Evolutionary conservation across 2,888 invertebrate genomes (phyloP), one percentile per base, ranked within the genome.

Genomic region (Tipula lateralis): DNA sequence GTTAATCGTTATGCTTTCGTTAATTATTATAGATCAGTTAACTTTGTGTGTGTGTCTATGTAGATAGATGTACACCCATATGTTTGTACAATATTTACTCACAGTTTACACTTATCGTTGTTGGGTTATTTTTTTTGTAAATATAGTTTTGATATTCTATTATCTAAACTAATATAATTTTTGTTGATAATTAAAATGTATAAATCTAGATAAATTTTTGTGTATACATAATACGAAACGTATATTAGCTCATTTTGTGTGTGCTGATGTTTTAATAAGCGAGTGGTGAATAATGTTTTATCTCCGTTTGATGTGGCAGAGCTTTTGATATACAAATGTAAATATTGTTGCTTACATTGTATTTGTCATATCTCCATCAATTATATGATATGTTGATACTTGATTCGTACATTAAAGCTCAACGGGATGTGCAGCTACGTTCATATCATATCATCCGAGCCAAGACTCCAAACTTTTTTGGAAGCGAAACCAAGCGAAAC

Each of bases 161-260:
- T 66, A 24, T 66, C 66, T 24, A 66, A 66, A 66, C 24, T 66
- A 66, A 66, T 66, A 66, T 66, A 66, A 66, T 66, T 66, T 66
- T 66, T 66, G 66, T 66, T 66, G 66, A 66, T 66, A 66, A 66
- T 66, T 66, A 66, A 66, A 66, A 66, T 66, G 44, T 50, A 66
- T 66, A 50, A 13, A 66, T 66, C 66, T 66, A 66, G 9, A 66
- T 44, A 66, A 16, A 19, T 9, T 24, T 66, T 66, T 66, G 66
- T 66, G 24, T 66, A n/a, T n/a, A 66, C 66, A 66, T 24, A 66
- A 12, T n/a, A 24, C 9, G 66, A 66, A n/a, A 24, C 12, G 16
- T 3, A 39, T 39, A 66, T 66, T 66, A 66, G 13, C 66, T 66
- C 24, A 66, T 66, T 19, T 66, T 12, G 66, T 66, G n/a, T n/a